These are phyloP conservation scores for Augiades crinisus DNA, from an alignment of 2,888 invertebrate genomes.

Conservation along the genomic window DNA sequence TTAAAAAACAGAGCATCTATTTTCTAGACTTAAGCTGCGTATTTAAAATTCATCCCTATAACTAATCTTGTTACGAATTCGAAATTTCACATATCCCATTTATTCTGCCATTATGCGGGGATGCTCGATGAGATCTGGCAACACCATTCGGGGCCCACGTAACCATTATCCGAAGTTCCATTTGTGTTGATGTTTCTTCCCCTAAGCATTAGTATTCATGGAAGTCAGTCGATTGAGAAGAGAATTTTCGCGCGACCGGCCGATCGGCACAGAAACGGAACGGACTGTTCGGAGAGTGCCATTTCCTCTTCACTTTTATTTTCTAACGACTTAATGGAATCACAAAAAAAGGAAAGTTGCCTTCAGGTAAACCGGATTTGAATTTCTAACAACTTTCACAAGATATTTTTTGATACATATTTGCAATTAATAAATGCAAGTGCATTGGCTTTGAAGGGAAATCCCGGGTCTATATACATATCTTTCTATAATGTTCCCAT, in stretches of 20 bases:
- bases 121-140: conserved; percentile 14
- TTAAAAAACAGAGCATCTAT: too few relatives aligned
- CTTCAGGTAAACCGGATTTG: not conserved
- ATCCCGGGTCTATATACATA: too few relatives aligned
- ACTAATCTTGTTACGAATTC: too few relatives aligned
- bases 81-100: not conserved
- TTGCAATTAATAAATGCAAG: too few relatives aligned
- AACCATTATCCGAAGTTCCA: conserved; percentile 55
- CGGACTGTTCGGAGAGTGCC: conserved; percentile 62
- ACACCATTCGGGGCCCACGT: conserved; percentile 29
- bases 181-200: conserved; percentile 59
- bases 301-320: conserved; percentile 69
- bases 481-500: too few relatives aligned
- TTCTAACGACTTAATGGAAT: conserved; percentile 73
- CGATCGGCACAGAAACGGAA: conserved; percentile 63
- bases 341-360: conserved; percentile 53
- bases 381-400: too few relatives aligned
- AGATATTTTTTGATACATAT: too few relatives aligned
- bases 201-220: conserved; percentile 76
- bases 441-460: too few relatives aligned
- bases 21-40: too few relatives aligned
- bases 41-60: too few relatives aligned
- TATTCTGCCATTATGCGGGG: not conserved
- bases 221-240: conserved; percentile 76
- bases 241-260: conserved; percentile 69